phyloP scores from a whole-genome alignment of 1,140 invertebrate genomes.

The Wiebesia pumilae region DNA sequence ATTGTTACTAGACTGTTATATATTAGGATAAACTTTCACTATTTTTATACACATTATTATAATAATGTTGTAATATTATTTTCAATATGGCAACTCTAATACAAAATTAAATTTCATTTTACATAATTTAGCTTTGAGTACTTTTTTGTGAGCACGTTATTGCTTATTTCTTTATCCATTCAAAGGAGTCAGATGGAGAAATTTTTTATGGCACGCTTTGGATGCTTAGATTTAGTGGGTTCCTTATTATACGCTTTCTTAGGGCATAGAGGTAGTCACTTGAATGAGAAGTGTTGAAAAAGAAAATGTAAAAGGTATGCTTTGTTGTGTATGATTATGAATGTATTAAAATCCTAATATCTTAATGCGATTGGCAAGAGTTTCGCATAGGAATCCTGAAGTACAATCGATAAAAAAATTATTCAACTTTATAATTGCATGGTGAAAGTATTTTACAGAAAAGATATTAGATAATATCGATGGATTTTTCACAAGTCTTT shows the following conservation, averaged over 20 bases:
- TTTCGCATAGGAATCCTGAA: neutral
- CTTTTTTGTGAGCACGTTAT: neutral
- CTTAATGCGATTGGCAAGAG: constrained; percentile 7
- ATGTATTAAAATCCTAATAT: constrained; percentile 1
- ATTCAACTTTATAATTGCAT: constrained; percentile 21
- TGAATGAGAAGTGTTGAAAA: constrained; percentile 15
- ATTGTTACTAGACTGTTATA: neutral
- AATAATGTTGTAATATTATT: neutral
- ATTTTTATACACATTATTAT: neutral
- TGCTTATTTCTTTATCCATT: constrained; percentile 15
- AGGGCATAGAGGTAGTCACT: neutral
- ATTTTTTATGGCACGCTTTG: constrained; percentile 13
- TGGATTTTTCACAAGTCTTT: neutral
- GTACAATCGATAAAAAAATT: constrained; percentile 9
- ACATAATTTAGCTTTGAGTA: neutral
- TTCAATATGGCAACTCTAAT: neutral
- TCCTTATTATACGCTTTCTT: constrained; percentile 3
- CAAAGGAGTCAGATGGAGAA: neutral
- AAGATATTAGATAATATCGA: constrained; percentile 16
- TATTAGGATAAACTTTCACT: neutral
- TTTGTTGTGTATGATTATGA: neutral
- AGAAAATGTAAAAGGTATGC: neutral
- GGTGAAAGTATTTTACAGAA: constrained; percentile 20
- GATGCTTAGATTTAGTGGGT: constrained; percentile 28
- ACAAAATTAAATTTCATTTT: neutral